Evolutionary conservation across 2,888 invertebrate species (phyloP), one percentile per base, ranked within the genome.

Genomic region (Aelia acuminata): DNA sequence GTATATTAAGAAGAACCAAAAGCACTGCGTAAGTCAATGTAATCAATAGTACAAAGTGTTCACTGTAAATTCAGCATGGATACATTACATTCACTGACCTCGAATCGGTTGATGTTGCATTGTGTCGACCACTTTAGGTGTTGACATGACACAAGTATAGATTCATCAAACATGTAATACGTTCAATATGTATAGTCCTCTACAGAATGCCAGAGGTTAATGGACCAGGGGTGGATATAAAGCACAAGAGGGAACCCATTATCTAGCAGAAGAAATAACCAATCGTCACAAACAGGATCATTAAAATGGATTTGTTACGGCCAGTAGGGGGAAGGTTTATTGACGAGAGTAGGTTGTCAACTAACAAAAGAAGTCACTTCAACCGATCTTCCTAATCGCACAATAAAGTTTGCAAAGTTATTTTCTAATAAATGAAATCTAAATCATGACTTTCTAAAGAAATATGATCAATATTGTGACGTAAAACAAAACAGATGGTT

Each of bases 261-360:
- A 70, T 70, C 35, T 35, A 70, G 63, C 63, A 43, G 80, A 80
- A 39, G 39, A 80, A n/a, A 80, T 80, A 47, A 80, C 43, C 43
- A 43, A 80, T 80, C 80, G 43, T 4, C 80, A n/a, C 22, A 43
- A 39, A 80, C 43, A 3, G 80, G 80, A 47, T 80, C 43, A 80
- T 80, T 80, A 80, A 80, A 80, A 39, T 3, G 80, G 80, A 80
- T 80, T 80, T 43, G 80, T 80, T 80, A 39, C 80, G 80, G 80
- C n/a, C 22, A 11, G 80, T n/a, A n/a, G 43, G 7, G n/a, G 43
- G 39, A 35, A 75, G 80, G 63, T 70, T 70, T 70, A 70, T 70
- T 15, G 63, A 35, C 63, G n/a, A 13, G 35, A 35, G 63, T 35
- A 35, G 63, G 35, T 35, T 70, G 63, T 18, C 63, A 70, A 18